Evolutionary conservation across 2,797 vertebrate genomes (phyloP), one percentile per base, ranked within the genome.

Genomic region (Nannoperca australis): DNA sequence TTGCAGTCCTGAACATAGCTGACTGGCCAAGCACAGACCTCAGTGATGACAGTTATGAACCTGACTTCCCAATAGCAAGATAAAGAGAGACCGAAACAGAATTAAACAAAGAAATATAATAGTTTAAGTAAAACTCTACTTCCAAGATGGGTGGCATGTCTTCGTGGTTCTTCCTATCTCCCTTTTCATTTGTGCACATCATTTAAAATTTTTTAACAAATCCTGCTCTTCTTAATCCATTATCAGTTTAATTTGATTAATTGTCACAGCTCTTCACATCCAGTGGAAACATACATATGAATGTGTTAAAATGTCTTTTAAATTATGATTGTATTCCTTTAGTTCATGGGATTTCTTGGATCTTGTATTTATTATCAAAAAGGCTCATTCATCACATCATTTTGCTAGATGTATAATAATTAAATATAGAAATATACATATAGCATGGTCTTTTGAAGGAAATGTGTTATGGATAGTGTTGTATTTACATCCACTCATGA

Each of bases 401-500:
- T 50, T 45, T 44, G 12, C 2, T 4, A 11, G 2, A 58, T 47
- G 36, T 17, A 55, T 20, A 22, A 20, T 27, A 22, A 5, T n/a
- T 44, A 22, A 12, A 34, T 18, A 22, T 10, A 30, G 3, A 24
- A 24, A 9, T 63, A 42, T 18, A 40, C 14, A 34, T 40, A 15
- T 2, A 8, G 1, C 10, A 22, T 45, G 20, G 7, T 36, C 2
- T 38, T 47, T 61, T 56, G 8, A 59, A 44, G 6, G 36, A 36
- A 34, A 18, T 54, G 20, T 14, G 0, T 62, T 22, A 56, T 15
- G 3, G n/a, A 40, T 20, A 22, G 30, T 70, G 42, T 73, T 55
- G 42, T 70, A 40, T 73, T 63, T 71, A 36, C 54, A 59, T 70
- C 22, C 27, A 56, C 40, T 77, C 64, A 47, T 36, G 53, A 82